phyloP scores from a whole-genome alignment of 2,888 invertebrate genomes.

The Heliconius ethilla region DNA sequence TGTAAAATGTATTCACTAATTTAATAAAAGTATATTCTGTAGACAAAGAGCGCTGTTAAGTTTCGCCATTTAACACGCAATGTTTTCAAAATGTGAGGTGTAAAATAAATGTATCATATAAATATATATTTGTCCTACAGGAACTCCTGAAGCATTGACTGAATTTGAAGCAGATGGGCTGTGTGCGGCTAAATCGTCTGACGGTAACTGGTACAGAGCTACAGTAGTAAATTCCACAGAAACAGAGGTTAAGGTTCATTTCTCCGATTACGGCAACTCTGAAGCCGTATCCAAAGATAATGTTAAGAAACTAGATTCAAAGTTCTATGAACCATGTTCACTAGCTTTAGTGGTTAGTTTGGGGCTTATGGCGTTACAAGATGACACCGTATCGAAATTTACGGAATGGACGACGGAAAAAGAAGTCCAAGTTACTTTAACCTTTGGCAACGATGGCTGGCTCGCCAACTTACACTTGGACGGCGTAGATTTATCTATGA shows the following conservation, averaged over 20 bases:
- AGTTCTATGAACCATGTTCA: conserved; percentile 72
- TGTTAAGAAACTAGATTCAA: conserved; percentile 74
- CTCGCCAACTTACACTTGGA: conserved; percentile 77
- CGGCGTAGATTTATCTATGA: conserved; percentile 77
- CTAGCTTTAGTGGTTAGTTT: conserved; percentile 68
- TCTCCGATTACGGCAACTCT: conserved; percentile 87
- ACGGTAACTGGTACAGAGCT: conserved; percentile 88
- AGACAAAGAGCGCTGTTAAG: too few species aligned
- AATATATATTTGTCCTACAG: conserved; percentile 49
- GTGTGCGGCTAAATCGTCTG: conserved; percentile 84
- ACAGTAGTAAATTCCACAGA: conserved; percentile 75
- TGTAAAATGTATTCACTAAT: too few species aligned
- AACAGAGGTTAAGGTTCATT: conserved; percentile 77
- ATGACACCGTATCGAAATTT: conserved; percentile 63
- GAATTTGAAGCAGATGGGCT: conserved; percentile 76
- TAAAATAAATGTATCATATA: background rate
- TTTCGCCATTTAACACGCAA: too few species aligned
- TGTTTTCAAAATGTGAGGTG: too few species aligned
- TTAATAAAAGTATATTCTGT: too few species aligned
- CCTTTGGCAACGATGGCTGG: conserved; percentile 81
- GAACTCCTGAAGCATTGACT: conserved; percentile 65
- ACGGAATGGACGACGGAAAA: conserved; percentile 75
- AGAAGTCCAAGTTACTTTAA: conserved; percentile 79
- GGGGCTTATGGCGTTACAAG: conserved; percentile 68
- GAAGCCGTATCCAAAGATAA: conserved; percentile 78